Conservation (phyloP, 2,797 vertebrate genomes). For the Tapirus indicus region DNA sequence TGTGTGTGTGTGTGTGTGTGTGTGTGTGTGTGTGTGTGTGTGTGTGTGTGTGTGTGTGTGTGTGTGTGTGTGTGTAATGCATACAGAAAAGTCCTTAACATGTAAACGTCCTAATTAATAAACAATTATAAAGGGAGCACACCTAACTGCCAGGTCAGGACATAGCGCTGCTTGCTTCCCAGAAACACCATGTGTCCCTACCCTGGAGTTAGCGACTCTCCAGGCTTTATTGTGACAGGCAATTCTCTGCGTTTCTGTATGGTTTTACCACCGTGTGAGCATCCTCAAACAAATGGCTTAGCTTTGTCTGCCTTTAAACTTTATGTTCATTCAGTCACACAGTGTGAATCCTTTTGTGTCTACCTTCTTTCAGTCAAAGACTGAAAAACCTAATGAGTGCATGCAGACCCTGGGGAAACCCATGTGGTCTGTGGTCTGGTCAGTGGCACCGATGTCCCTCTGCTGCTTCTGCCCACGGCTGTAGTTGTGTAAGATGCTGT, state of each 20-base stretch:
- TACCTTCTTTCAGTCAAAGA: background rate
- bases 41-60: rapidly evolving
- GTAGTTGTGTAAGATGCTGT: rapidly evolving
- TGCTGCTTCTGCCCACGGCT: background rate
- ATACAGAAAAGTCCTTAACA: background rate
- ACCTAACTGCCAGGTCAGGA: background rate
- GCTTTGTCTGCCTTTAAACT: background rate
- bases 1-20: background rate
- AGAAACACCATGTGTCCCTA: background rate
- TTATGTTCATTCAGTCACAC: no score
- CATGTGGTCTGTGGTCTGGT: background rate
- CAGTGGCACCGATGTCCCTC: no score
- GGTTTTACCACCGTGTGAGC: no score
- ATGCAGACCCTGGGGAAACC: background rate
- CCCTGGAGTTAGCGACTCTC: background rate
- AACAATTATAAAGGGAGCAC: rapidly evolving
- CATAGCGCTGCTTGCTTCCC: background rate
- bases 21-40: background rate
- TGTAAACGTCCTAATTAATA: rapidly evolving
- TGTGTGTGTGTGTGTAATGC: background rate
- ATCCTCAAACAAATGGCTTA: rapidly evolving
- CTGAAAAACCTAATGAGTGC: background rate
- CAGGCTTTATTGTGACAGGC: rapidly evolving
- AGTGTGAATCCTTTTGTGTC: background rate
- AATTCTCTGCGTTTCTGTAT: background rate